These are phyloP conservation scores for Operophtera brumata DNA, from an alignment of 2,888 invertebrate genomes.

Conservation along the genomic window DNA sequence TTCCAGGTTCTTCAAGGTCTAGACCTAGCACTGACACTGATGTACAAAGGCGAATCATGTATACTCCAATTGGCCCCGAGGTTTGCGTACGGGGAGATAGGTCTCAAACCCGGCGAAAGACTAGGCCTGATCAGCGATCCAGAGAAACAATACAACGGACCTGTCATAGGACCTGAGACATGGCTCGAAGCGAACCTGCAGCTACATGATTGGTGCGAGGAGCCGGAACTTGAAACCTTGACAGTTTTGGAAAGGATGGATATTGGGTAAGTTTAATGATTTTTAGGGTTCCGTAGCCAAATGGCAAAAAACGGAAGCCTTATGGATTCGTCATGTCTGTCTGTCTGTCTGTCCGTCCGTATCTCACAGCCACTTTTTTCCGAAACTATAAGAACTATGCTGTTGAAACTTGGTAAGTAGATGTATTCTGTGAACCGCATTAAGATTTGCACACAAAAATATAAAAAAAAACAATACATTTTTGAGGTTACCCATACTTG, in stretches of 20 bases:
- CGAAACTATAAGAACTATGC: too few relatives aligned
- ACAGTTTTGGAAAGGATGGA: conserved; percentile 84
- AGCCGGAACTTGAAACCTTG: conserved; percentile 85
- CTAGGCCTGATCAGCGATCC: conserved; percentile 63
- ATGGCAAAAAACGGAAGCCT: too few relatives aligned
- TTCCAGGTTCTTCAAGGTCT: conserved; percentile 86
- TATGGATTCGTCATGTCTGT: too few relatives aligned
- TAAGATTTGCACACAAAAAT: too few relatives aligned
- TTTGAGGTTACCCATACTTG: too few relatives aligned
- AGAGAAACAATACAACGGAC: conserved; percentile 63
- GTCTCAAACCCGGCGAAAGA: conserved; percentile 79
- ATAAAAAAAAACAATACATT: too few relatives aligned
- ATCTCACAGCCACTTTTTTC: too few relatives aligned
- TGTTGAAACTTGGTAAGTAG: too few relatives aligned
- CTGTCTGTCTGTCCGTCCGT: too few relatives aligned
- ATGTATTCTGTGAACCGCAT: too few relatives aligned
- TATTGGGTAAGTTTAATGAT: conserved; percentile 84
- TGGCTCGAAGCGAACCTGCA: conserved; percentile 86
- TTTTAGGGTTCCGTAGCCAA: too few relatives aligned
- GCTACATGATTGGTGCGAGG: conserved; percentile 84
- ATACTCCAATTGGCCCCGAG: conserved; percentile 86
- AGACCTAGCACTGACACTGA: conserved; percentile 91
- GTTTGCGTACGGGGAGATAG: conserved; percentile 90
- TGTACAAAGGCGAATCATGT: conserved; percentile 91
- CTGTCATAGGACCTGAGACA: conserved; percentile 83